These are phyloP conservation scores for Epinotia brunnichana DNA, from an alignment of 2,888 invertebrate species.

Conservation along the genomic window DNA sequence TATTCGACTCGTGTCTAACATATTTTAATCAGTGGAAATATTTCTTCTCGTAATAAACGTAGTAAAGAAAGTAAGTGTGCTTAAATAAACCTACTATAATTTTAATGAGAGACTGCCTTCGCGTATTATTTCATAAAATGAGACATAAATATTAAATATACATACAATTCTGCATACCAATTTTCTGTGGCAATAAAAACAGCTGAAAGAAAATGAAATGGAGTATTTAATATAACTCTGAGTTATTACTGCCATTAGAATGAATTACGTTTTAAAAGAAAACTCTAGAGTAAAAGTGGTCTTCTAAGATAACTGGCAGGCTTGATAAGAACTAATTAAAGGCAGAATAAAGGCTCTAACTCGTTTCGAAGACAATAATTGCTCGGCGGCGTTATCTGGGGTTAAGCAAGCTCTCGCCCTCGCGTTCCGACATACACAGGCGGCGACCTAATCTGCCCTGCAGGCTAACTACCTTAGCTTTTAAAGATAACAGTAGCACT, in stretches of 20 bases:
- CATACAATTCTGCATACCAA: not conserved
- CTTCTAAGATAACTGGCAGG: not conserved
- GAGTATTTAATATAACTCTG: slow-evolving; percentile 3
- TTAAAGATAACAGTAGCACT: too few species aligned
- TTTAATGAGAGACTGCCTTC: too few species aligned
- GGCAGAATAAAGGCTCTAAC: slow-evolving; percentile 1
- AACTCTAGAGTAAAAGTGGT: not conserved
- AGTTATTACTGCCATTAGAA: slow-evolving; percentile 1
- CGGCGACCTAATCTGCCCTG: not conserved
- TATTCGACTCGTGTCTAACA: too few species aligned
- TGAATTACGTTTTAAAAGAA: slow-evolving; percentile 13
- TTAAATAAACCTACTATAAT: too few species aligned
- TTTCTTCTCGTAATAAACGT: too few species aligned
- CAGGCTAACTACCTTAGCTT: not conserved
- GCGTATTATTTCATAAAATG: too few species aligned
- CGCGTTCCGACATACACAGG: not conserved
- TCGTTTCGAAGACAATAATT: slow-evolving; percentile 7
- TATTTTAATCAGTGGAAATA: too few species aligned
- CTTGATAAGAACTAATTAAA: slow-evolving; percentile 9
- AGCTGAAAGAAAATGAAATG: not conserved
- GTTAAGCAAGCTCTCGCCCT: not conserved
- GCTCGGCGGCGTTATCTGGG: not conserved
- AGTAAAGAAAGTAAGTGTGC: too few species aligned
- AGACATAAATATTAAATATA: not conserved
- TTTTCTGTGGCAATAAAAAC: not conserved